Evolutionary conservation across 2,888 invertebrate genomes (phyloP), one percentile per base, ranked within the genome.

Genomic region (Tenodera sinensis): DNA sequence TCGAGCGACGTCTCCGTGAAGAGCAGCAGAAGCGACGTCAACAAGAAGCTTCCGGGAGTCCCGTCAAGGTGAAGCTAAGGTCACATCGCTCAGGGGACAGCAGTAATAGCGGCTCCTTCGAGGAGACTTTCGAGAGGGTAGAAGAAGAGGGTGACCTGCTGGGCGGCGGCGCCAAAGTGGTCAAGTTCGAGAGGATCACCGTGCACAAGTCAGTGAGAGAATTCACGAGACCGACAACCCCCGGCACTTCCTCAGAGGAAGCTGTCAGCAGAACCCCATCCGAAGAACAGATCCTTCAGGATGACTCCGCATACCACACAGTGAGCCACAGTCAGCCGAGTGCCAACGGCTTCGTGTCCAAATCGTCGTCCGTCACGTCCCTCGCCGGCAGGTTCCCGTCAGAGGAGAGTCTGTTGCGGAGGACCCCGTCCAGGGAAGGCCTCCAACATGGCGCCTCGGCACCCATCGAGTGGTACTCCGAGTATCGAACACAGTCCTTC

Each of bases 141-240:
- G 93, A 95, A 90, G 96, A 96, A 93, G 96, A 96, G 93, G 96
- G 96, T 91, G 96, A 96, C 91, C 93, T 95, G 83, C 93, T 94
- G 47, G 94, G 95, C 89, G 89, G 89, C 15, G 90, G 90, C 30
- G 88, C 90, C 20, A 83, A 88, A 25, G 89, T 90, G 84, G 96
- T 97, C 85, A 96, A 96, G 92, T 96, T 96, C 91, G 97, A 97
- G 92, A 95, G 95, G 92, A 95, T 96, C 91, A 95, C 95, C 4
- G 95, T 96, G 88, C 95, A 94, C 92, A 96, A 95, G 93, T 95
- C 96, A 81, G 93, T 95, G n/a, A 93, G 94, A 85, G 95, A 96
- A 91, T 93, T 95, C 0, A 93, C 93, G 12, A 89, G 90, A 9
- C 90, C 90, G 15, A 81, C 88, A n/a, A 85, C 81, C 9, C 84